Evolutionary conservation across 2,797 vertebrate genomes (phyloP), one percentile per base, ranked within the genome.

Genomic region (Sebastes baramenuke): DNA sequence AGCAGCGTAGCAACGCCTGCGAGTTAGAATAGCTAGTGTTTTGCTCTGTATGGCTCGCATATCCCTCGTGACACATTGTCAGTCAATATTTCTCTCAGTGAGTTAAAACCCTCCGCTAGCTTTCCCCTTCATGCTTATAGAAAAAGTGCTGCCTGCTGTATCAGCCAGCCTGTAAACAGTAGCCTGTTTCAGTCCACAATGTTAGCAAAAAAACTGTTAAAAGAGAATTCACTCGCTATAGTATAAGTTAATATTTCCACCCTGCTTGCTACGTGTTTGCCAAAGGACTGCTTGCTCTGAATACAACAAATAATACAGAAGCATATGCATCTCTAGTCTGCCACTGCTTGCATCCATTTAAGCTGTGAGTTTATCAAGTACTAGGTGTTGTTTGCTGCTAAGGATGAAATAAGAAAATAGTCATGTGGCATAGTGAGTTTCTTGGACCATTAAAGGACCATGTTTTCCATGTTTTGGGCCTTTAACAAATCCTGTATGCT

Each of bases 1-100:
- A 81, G 85, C 72, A 82, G 75, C 79, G 30, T 80, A 85, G 86
- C 72, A 54, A 22, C 67, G 79, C 79, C 77, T 93, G 87, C 46
- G 30, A 42, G 56, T 32, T 71, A 82, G 70, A 74, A 56, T 69
- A 78, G 71, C n/a, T 84, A 77, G 56, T 67, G 49, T 54, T 65
- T 32, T 83, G 49, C 61, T 74, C 46, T 79, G 68, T 82, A 55
- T 30, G 56, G 80, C 79, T 89, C 80, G 68, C 86, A 84, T 85
- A 77, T 87, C 77, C 70, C 80, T 59, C 77, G 68, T 77, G 80
- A 80, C 88, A 64, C 86, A 72, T 68, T 81, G 52, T 80, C 67
- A 88, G 78, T 38, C 58, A 65, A 32, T 71, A 66, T 77, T 42
- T 77, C 68, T 70, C 62, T 46, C 42, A 67, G 56, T 72, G 60